Evolutionary conservation across 1,140 invertebrate genomes (phyloP).

Genomic region (Plectus sambesii): DNA sequence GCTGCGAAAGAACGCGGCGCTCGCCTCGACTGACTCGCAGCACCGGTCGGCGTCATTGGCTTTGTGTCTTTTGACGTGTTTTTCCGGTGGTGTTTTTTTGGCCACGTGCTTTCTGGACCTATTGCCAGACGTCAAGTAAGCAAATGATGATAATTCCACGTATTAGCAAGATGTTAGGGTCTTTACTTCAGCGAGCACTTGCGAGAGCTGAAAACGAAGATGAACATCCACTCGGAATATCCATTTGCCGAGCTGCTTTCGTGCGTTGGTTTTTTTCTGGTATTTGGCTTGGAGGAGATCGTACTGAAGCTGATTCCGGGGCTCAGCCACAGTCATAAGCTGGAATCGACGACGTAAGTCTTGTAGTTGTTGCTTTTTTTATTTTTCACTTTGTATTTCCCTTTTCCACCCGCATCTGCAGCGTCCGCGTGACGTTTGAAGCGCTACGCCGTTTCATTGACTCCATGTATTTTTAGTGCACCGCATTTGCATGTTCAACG

Average conservation of each 20-base stretch:
- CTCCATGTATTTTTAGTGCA: too few relatives aligned
- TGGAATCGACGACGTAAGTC: too few relatives aligned
- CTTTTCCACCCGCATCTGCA: too few relatives aligned
- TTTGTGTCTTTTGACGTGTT: slow-evolving; percentile 59
- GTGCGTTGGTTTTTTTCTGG: slow-evolving; percentile 67
- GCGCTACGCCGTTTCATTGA: too few relatives aligned
- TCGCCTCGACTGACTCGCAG: slow-evolving; percentile 18
- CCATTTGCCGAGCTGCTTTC: slow-evolving; percentile 60
- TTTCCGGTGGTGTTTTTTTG: slow-evolving; percentile 69
- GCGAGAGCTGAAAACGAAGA: slow-evolving; percentile 12
- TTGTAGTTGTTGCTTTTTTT: too few relatives aligned
- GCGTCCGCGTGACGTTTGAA: too few relatives aligned
- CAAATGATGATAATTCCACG: too few relatives aligned
- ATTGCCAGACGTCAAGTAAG: slow-evolving; percentile 68
- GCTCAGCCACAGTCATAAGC: slow-evolving; percentile 36
- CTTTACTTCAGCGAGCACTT: slow-evolving; percentile 29
- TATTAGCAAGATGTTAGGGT: too few relatives aligned
- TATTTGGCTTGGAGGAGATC: slow-evolving; percentile 69
- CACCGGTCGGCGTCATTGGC: slow-evolving; percentile 29
- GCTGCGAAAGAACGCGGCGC: slow-evolving; percentile 32
- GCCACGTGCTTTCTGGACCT: slow-evolving; percentile 69
- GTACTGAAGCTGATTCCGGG: slow-evolving; percentile 49
- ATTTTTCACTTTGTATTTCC: too few relatives aligned
- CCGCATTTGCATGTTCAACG: too few relatives aligned
- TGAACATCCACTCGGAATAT: slow-evolving; percentile 44